Conservation (phyloP, 2,113 vertebrate genomes). For the Colius striatus region DNA sequence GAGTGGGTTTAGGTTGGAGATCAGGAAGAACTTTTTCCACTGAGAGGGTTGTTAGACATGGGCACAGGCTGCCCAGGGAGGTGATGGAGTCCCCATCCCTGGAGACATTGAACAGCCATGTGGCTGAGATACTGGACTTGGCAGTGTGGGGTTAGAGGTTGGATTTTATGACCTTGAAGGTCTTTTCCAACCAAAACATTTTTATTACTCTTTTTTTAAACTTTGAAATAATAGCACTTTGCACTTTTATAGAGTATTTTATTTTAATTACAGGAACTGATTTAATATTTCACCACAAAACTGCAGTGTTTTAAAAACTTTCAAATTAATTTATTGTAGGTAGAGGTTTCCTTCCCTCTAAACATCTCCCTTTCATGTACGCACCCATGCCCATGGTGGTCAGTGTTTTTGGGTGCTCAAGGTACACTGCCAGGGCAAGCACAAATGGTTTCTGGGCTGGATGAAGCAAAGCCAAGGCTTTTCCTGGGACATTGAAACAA, state of each 20-base stretch:
- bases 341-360: neutral
- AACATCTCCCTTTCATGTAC: accelerated
- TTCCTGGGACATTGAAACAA: neutral
- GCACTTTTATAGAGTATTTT: neutral
- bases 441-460: neutral
- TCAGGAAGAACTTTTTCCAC: too few species aligned
- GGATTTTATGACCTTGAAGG: too few species aligned
- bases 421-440: neutral
- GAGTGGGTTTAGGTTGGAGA: too few species aligned
- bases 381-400: accelerated
- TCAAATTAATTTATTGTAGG: neutral
- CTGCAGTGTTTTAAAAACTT: neutral
- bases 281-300: neutral
- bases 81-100: too few species aligned
- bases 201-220: neutral
- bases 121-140: too few species aligned
- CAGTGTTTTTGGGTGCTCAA: neutral
- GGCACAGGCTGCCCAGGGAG: too few species aligned
- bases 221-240: neutral
- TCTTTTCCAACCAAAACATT: too few species aligned
- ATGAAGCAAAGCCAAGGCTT: neutral
- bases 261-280: neutral
- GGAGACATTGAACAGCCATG: too few species aligned
- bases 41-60: too few species aligned
- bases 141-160: too few species aligned